phyloP scores from a whole-genome alignment of 1,140 invertebrate species.

The Apis florea region DNA sequence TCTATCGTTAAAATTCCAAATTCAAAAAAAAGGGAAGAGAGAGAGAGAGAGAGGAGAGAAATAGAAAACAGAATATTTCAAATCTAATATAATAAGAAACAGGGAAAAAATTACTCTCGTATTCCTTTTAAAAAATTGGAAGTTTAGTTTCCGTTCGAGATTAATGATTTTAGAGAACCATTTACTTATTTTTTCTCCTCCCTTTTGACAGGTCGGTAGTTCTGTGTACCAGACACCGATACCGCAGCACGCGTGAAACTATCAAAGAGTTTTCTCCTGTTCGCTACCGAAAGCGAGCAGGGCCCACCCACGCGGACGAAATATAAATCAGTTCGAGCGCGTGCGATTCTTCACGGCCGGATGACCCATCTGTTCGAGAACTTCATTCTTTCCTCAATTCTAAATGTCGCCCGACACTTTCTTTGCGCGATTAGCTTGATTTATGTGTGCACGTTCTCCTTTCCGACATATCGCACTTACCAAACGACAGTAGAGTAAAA shows the following conservation, averaged over 20 bases:
- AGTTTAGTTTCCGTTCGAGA: background rate
- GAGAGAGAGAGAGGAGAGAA: too few species aligned
- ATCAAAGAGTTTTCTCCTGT: constrained; percentile 61
- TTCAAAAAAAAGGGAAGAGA: background rate
- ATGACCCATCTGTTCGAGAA: constrained; percentile 55
- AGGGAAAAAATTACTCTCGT: background rate
- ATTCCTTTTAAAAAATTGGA: background rate
- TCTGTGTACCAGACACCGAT: constrained; percentile 32
- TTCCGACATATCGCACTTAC: background rate
- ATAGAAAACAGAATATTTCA: too few species aligned
- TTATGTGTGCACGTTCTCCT: constrained; percentile 33
- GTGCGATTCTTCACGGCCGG: constrained; percentile 50
- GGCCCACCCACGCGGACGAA: constrained; percentile 59
- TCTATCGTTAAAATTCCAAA: background rate
- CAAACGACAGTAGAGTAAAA: too few species aligned
- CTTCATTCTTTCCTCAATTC: constrained; percentile 64
- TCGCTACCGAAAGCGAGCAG: constrained; percentile 55
- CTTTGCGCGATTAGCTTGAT: constrained; percentile 62
- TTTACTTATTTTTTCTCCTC: constrained; percentile 6
- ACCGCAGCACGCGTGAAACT: constrained; percentile 49
- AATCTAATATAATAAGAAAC: background rate
- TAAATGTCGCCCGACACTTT: constrained; percentile 57
- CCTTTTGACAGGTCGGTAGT: constrained; percentile 10
- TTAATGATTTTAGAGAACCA: constrained; percentile 43
- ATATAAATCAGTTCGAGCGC: constrained; percentile 59